Base-by-base conservation (phyloP, 2,113 vertebrate genomes). In the Tauraco erythrolophus region DNA sequence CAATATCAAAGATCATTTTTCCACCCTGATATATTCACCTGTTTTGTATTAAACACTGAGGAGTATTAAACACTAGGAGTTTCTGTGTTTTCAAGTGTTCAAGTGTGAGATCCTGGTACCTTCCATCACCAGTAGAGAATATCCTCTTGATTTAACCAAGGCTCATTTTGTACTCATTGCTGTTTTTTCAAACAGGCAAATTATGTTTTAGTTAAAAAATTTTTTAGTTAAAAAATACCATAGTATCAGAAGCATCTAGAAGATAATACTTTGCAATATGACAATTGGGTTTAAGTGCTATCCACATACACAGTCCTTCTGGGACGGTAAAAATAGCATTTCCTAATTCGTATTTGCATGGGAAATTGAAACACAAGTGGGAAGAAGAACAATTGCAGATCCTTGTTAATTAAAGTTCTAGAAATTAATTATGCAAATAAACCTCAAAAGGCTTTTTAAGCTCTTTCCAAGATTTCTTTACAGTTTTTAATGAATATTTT, bases 361-460 rank as follows among this genome's bases (percentile, higher is more conserved):
- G 92, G 86, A 98, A 98, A 98, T 96, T 97, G 94, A 95, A 98
- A 86, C 95, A 92, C 92, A 96, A 98, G 97, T 93, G 96, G 93
- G 91, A 98, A 98, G 91, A 95, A 96, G 93, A 97, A 97, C 96
- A 98, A 96, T 97, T 98, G 96, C 79, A 97, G 84, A 95, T 96
- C 88, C 91, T 84, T 90, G 90, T 95, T 98, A 98, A 98, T 98
- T 98, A 98, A 98, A 97, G 83, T 96, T 98, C 98, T 97, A 98
- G 98, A 98, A 98, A 98, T 96, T 64, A 98, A 96, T 98, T 98
- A 98, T 97, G 97, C 88, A 98, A 98, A 98, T 97, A 93, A 97
- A 50, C 31, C 89, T 96, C 94, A 84, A 94, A 97, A 92, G 85
- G 41, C 84, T 96, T 97, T 94, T 77, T 77, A 97, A 96, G 64